Evolutionary conservation across 2,888 invertebrate species (phyloP).

Genomic region (Bunonema sp.): DNA sequence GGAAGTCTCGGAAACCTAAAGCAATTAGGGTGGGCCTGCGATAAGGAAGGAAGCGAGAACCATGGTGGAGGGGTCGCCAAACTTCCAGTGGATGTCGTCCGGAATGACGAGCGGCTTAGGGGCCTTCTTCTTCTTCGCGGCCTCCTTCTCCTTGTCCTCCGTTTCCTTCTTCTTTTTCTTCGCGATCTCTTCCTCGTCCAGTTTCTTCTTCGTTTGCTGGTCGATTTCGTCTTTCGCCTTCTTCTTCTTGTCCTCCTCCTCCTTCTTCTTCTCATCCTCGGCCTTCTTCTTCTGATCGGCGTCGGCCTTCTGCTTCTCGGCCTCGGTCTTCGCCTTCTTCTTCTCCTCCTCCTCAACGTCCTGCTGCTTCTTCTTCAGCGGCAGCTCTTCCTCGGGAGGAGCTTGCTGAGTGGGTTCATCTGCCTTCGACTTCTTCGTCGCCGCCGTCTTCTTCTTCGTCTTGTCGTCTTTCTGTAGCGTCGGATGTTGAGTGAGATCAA

Average conservation of each 20-base stretch:
- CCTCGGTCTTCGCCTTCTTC: slow-evolving; percentile 1
- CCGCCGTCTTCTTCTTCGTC: slow-evolving; percentile 2
- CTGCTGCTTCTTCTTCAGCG: no score
- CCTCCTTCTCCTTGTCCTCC: neutral
- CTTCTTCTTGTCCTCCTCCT: neutral
- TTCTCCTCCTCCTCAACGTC: no score
- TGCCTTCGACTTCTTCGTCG: slow-evolving; percentile 2
- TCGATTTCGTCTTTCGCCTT: slow-evolving; percentile 4
- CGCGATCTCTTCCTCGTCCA: slow-evolving; percentile 4
- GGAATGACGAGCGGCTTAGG: neutral
- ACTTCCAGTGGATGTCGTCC: no score
- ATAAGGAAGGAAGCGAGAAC: no score
- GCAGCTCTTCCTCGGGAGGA: no score
- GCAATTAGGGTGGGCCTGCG: no score
- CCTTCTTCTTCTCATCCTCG: neutral
- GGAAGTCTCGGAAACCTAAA: slow-evolving; percentile 22
- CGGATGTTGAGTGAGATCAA: neutral
- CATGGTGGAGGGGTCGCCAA: slow-evolving; percentile 24
- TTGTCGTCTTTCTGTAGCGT: slow-evolving; percentile 4
- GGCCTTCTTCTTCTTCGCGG: slow-evolving; percentile 2
- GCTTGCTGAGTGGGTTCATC: no score
- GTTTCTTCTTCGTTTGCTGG: no score
- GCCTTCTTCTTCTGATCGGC: neutral
- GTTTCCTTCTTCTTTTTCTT: slow-evolving; percentile 2
- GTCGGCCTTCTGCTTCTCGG: neutral